Percentiles rank a stretch among this genome's conserved stretches.
phyloP scores from a whole-genome alignment of 1,140 invertebrate species.

The Zaprionus lachaisei region DNA sequence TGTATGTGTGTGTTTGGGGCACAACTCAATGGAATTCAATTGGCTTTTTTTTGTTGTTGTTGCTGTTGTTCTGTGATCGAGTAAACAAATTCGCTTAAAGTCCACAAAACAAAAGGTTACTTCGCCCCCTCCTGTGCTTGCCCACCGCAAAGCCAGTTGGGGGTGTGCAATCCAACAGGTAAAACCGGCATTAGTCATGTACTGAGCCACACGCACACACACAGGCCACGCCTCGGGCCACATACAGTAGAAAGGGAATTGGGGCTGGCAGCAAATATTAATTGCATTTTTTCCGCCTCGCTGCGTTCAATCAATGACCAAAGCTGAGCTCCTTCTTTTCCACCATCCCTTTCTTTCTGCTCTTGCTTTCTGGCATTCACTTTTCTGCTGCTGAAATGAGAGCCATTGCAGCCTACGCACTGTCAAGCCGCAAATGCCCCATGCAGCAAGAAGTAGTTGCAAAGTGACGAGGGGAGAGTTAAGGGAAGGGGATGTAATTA shows the following conservation, averaged over 20 bases:
- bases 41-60: constrained; percentile 50
- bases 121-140: constrained; percentile 18
- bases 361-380: neutral
- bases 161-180: constrained; percentile 39
- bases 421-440: neutral
- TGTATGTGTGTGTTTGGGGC: constrained; percentile 18
- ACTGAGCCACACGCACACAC: constrained; percentile 13
- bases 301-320: constrained; percentile 37
- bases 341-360: neutral
- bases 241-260: neutral
- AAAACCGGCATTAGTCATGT: constrained; percentile 52
- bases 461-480: neutral
- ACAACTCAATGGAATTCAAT: constrained; percentile 77
- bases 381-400: neutral
- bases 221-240: neutral
- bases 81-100: constrained; percentile 75
- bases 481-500: neutral
- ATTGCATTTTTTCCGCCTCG: constrained; percentile 43
- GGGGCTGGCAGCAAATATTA: constrained; percentile 48
- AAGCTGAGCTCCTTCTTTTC: neutral
- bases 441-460: neutral
- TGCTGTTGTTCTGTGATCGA: constrained; percentile 56
- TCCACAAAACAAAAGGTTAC: constrained; percentile 64
- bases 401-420: neutral
- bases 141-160: constrained; percentile 19